Conservation (phyloP, 2,797 vertebrate species). For the Dermochelys coriacea region DNA sequence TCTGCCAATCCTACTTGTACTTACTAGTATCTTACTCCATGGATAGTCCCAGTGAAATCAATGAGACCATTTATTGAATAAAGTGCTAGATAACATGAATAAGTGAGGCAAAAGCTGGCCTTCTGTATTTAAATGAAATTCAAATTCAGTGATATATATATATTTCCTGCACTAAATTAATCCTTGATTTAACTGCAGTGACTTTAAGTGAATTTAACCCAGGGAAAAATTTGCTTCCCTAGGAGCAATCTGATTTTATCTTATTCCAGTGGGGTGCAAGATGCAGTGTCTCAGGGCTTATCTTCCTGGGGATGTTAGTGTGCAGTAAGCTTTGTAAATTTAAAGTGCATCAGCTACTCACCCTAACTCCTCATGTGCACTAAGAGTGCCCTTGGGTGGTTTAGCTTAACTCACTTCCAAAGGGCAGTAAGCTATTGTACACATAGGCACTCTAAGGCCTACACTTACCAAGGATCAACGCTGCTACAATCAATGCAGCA, state of each 20-base stretch:
- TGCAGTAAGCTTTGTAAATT: not conserved
- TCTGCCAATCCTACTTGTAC: accelerated
- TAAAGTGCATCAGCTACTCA: not conserved
- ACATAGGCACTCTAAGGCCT: not conserved
- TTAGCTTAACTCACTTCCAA: not conserved
- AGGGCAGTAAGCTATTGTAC: not conserved
- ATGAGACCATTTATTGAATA: not conserved
- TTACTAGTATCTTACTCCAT: accelerated
- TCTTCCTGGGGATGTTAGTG: not conserved
- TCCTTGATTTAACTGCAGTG: not conserved
- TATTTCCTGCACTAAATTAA: not conserved
- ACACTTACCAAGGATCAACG: too few relatives aligned
- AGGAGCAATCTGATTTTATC: not conserved
- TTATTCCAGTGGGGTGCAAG: not conserved
- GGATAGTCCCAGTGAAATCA: not conserved
- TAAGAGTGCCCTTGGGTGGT: not conserved
- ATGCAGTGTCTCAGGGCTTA: not conserved
- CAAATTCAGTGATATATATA: too few relatives aligned
- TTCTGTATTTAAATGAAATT: not conserved
- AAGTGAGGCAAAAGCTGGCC: accelerated
- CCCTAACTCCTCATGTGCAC: not conserved
- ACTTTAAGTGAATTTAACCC: not conserved
- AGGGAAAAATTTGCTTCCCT: not conserved
- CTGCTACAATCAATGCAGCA: too few relatives aligned
- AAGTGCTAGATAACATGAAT: not conserved